phyloP scores from a whole-genome alignment of 2,113 vertebrate genomes.

The Odocoileus hemionus region DNA sequence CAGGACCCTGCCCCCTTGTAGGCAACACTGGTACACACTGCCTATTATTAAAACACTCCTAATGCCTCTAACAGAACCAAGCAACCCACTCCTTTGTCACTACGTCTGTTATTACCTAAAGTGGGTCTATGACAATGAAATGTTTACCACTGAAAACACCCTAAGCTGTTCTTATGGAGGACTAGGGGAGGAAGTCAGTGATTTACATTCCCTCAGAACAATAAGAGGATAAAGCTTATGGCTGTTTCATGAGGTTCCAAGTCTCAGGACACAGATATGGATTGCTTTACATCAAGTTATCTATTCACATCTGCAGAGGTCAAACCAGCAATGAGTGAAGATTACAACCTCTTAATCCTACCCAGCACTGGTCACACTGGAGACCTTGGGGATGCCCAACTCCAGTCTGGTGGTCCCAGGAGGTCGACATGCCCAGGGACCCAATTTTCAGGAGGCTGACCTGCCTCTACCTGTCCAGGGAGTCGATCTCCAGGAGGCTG shows the following conservation, averaged over 20 bases:
- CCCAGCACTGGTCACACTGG: neutral
- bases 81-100: neutral
- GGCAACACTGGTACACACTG: neutral
- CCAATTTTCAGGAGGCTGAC: neutral
- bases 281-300: neutral
- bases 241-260: neutral
- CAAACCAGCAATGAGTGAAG: neutral
- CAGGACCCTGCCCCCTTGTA: neutral
- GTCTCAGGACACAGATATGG: neutral
- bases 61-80: neutral
- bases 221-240: neutral
- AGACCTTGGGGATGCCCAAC: neutral
- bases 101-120: neutral
- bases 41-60: neutral
- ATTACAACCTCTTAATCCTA: neutral
- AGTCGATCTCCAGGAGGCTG: neutral
- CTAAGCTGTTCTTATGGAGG: neutral
- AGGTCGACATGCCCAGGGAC: neutral
- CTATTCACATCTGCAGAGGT: neutral
- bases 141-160: neutral
- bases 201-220: neutral
- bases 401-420: neutral
- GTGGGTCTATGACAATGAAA: neutral
- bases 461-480: neutral
- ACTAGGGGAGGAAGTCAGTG: neutral